These are phyloP conservation scores for Liposcelis brunnea DNA, from an alignment of 2,888 invertebrate species.

Conservation along the genomic window DNA sequence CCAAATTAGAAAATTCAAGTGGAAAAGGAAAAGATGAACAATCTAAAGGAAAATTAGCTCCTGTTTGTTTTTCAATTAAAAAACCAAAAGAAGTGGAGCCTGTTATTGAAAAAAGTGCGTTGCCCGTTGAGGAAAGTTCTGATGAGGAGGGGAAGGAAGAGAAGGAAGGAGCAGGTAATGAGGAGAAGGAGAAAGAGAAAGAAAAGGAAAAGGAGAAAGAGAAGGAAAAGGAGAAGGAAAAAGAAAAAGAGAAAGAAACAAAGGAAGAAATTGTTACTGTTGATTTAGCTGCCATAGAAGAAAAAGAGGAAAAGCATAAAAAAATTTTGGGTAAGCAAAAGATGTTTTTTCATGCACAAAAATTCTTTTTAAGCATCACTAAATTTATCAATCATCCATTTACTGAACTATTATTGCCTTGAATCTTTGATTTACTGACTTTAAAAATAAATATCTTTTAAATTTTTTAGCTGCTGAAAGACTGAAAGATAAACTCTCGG, in stretches of 20 bases:
- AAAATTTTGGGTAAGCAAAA: too few species aligned
- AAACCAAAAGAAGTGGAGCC: constrained; percentile 58
- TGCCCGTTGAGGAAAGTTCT: constrained; percentile 37
- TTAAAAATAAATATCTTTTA: constrained; percentile 4
- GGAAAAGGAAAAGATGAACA: neutral
- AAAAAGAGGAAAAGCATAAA: neutral
- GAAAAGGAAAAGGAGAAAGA: constrained; percentile 6
- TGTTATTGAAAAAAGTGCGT: constrained; percentile 45
- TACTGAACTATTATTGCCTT: too few species aligned
- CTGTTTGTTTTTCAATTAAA: constrained; percentile 72
- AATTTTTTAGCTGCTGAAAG: constrained; percentile 25
- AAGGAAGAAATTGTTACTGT: constrained; percentile 19
- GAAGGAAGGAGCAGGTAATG: constrained; percentile 25
- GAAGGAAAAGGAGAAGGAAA: constrained; percentile 19
- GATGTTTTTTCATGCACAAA: too few species aligned
- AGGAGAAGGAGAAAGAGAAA: constrained; percentile 17
- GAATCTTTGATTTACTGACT: too few species aligned
- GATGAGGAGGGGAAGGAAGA: constrained; percentile 26
- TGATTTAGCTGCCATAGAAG: neutral
- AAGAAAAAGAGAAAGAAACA: constrained; percentile 23
- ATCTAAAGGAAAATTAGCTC: constrained; percentile 28
- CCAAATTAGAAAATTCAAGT: constrained; percentile 13
- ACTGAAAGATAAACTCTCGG: constrained; percentile 37
- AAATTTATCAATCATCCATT: too few species aligned
- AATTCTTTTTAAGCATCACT: too few species aligned